Evolutionary conservation across 2,113 vertebrate species (phyloP).

Genomic region (Ageneiosus marmoratus): DNA sequence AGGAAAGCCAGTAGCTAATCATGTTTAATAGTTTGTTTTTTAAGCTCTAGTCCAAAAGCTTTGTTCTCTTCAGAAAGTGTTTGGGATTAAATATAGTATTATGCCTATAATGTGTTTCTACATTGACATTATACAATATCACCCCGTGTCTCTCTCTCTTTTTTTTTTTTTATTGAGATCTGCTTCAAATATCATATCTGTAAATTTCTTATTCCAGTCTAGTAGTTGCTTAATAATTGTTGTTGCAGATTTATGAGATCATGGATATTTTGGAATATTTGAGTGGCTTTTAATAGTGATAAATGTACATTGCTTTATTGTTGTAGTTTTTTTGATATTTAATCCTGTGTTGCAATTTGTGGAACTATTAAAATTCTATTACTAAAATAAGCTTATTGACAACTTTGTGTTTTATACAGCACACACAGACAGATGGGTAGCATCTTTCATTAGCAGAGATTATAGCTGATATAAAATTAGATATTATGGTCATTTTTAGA

Average conservation of each 20-base stretch:
- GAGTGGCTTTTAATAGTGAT: constrained; percentile 29
- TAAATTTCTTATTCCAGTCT: constrained; percentile 38
- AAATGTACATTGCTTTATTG: constrained; percentile 32
- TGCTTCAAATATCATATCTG: constrained; percentile 40
- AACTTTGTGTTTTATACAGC: not conserved
- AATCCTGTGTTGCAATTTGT: not conserved
- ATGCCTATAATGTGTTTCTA: constrained; percentile 33
- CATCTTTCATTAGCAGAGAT: not conserved
- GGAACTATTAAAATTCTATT: constrained; percentile 36
- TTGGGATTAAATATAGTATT: constrained; percentile 18
- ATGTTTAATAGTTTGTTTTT: constrained; percentile 34
- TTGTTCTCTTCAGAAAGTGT: constrained; percentile 29
- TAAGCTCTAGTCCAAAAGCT: constrained; percentile 15
- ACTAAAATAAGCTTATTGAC: constrained; percentile 5
- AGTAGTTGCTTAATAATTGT: constrained; percentile 20
- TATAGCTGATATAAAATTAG: not conserved
- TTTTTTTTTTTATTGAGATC: not conserved
- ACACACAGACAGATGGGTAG: not conserved
- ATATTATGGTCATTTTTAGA: not conserved
- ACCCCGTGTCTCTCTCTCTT: not conserved
- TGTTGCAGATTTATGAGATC: not conserved
- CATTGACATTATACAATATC: constrained; percentile 23
- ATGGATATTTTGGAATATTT: constrained; percentile 18
- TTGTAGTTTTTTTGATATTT: constrained; percentile 6
- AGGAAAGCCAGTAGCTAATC: constrained; percentile 19